phyloP scores from a whole-genome alignment of 2,797 vertebrate species.

The Xiphorhynchus erythropygius region DNA sequence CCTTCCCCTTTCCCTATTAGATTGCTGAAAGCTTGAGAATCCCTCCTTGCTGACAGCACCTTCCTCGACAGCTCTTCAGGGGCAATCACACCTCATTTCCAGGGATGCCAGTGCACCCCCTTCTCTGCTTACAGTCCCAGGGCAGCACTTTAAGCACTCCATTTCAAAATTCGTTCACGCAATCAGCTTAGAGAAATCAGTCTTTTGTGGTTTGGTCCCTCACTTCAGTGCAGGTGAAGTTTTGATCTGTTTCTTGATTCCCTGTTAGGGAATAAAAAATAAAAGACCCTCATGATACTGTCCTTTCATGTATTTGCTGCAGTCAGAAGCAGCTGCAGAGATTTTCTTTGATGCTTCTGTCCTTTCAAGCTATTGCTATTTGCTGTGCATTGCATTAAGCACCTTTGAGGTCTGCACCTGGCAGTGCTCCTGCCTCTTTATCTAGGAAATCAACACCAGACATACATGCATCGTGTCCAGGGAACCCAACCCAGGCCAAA shows the following conservation, averaged over 20 bases:
- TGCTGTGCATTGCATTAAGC: neutral
- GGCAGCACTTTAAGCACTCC: accelerated
- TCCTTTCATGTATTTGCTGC: neutral
- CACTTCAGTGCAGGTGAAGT: neutral
- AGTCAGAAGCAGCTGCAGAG: slow-evolving; percentile 5
- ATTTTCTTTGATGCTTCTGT: neutral
- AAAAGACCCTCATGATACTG: neutral
- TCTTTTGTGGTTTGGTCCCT: neutral
- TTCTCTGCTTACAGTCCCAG: neutral
- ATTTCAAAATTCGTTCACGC: neutral
- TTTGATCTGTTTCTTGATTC: neutral
- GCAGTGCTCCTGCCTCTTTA: neutral
- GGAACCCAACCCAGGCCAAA: neutral
- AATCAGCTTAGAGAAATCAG: neutral
- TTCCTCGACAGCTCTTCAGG: neutral
- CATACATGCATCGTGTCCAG: accelerated
- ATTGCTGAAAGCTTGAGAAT: neutral
- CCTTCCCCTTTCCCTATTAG: neutral
- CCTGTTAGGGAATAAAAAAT: neutral
- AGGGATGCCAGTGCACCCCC: neutral
- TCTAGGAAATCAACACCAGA: neutral
- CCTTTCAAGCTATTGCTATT: neutral
- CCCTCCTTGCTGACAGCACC: neutral
- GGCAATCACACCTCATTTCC: neutral
- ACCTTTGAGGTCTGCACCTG: neutral